Conservation (phyloP, 2,888 invertebrate species). For the Acanthoscelides obtectus region DNA sequence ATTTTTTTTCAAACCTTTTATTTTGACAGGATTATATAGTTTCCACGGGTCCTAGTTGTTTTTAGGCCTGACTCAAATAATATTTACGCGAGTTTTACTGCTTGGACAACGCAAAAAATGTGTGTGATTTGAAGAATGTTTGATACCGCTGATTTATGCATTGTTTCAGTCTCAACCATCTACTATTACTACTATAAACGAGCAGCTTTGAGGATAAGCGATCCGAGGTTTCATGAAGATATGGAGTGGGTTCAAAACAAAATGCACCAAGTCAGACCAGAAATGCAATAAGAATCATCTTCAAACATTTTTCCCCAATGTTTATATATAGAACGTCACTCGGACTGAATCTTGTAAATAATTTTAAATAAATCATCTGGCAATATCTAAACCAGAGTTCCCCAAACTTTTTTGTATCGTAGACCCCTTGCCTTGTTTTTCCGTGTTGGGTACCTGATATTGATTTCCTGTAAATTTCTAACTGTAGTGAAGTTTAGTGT, state of each 20-base stretch:
- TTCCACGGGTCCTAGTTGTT: too few species aligned
- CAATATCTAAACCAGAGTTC: neutral
- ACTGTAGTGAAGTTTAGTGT: too few species aligned
- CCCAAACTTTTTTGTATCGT: too few species aligned
- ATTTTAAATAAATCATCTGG: constrained; percentile 29
- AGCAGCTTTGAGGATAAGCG: constrained; percentile 78
- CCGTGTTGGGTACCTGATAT: too few species aligned
- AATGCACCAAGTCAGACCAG: constrained; percentile 2
- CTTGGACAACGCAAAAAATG: too few species aligned
- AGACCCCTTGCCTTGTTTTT: too few species aligned
- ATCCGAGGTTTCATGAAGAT: constrained; percentile 87
- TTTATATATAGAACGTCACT: neutral
- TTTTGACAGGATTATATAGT: too few species aligned
- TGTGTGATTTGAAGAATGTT: neutral
- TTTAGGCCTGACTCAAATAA: too few species aligned
- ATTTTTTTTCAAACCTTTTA: too few species aligned
- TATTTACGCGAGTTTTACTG: too few species aligned
- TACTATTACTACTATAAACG: constrained; percentile 91
- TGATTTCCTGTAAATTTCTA: too few species aligned
- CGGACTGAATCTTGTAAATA: neutral
- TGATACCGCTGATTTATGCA: neutral
- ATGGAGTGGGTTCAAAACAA: constrained; percentile 61
- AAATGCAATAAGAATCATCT: neutral
- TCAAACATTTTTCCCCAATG: neutral
- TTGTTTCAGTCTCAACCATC: constrained; percentile 68